Percentiles rank a stretch among this genome's conserved stretches.
phyloP scores from a whole-genome alignment of 1,140 invertebrate species.

The Drosophila aff. region DNA sequence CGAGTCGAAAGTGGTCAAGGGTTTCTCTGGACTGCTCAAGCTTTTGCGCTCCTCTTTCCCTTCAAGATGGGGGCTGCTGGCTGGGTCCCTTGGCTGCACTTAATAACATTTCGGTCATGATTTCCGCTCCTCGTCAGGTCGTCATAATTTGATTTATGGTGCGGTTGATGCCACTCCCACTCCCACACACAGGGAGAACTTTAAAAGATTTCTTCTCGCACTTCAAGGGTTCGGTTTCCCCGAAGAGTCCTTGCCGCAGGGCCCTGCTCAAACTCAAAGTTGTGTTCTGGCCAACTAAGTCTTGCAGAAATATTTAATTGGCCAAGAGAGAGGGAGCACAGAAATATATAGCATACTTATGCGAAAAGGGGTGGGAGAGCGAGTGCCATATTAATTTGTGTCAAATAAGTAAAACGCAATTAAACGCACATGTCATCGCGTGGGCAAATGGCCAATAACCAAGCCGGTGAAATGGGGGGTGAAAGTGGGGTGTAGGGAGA shows the following conservation, averaged over 20 bases:
- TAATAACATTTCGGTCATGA: conserved; percentile 68
- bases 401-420: conserved; percentile 82
- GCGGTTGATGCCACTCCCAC: conserved; percentile 25
- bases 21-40: conserved; percentile 41
- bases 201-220: conserved; percentile 25
- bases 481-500: not conserved
- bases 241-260: not conserved
- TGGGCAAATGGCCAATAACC: conserved; percentile 74
- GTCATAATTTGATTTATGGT: conserved; percentile 77
- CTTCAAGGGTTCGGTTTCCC: conserved; percentile 14
- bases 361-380: conserved; percentile 28
- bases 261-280: conserved; percentile 6
- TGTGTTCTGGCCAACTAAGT: conserved; percentile 36
- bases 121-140: conserved; percentile 36
- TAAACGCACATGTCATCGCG: conserved; percentile 79
- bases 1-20: conserved; percentile 61
- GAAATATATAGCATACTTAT: conserved; percentile 74
- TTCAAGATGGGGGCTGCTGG: conserved; percentile 2
- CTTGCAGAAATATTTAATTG: conserved; percentile 80
- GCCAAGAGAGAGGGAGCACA: conserved; percentile 10
- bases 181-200: conserved; percentile 2
- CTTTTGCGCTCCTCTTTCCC: conserved; percentile 3
- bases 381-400: conserved; percentile 77
- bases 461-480: conserved; percentile 17
- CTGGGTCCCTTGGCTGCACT: conserved; percentile 64